Percentiles rank a stretch among this genome's conserved stretches.
phyloP scores from a whole-genome alignment of 1,140 invertebrate genomes.

The Habropoda laboriosa region DNA sequence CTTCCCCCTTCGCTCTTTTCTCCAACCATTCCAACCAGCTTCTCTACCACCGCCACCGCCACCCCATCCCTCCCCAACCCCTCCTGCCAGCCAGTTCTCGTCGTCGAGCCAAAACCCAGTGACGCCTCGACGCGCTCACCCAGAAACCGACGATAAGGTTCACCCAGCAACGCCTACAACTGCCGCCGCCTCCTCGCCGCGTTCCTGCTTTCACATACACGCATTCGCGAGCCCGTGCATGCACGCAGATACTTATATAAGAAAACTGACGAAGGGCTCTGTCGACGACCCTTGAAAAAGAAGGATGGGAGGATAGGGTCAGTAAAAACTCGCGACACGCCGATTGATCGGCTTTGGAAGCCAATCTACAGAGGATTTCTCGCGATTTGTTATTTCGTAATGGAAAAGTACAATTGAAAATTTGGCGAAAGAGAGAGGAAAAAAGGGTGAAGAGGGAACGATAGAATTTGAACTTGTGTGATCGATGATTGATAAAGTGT shows the following conservation, averaged over 20 bases:
- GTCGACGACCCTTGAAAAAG: slow-evolving; percentile 35
- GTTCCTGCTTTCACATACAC: slow-evolving; percentile 34
- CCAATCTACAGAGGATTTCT: not conserved
- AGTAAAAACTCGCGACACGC: slow-evolving; percentile 19
- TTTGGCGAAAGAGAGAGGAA: no score
- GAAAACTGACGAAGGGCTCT: slow-evolving; percentile 32
- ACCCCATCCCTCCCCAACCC: slow-evolving; percentile 53
- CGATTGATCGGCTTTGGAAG: slow-evolving; percentile 10
- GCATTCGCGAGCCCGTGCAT: slow-evolving; percentile 65
- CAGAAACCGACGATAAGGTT: slow-evolving; percentile 82
- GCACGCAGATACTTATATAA: slow-evolving; percentile 59
- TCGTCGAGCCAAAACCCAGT: slow-evolving; percentile 75
- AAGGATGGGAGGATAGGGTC: not conserved
- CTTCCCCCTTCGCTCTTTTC: slow-evolving; percentile 52
- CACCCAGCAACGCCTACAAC: slow-evolving; percentile 76
- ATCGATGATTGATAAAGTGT: no score
- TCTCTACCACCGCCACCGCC: no score
- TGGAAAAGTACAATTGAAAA: no score
- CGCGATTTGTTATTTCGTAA: not conserved
- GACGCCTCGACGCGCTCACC: slow-evolving; percentile 80
- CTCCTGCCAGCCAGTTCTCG: slow-evolving; percentile 47
- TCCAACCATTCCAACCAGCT: slow-evolving; percentile 43
- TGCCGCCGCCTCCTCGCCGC: slow-evolving; percentile 45
- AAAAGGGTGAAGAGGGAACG: no score
- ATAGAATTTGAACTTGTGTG: no score